Conservation (phyloP, 2,888 invertebrate genomes). For the Thymelicus lineola region DNA sequence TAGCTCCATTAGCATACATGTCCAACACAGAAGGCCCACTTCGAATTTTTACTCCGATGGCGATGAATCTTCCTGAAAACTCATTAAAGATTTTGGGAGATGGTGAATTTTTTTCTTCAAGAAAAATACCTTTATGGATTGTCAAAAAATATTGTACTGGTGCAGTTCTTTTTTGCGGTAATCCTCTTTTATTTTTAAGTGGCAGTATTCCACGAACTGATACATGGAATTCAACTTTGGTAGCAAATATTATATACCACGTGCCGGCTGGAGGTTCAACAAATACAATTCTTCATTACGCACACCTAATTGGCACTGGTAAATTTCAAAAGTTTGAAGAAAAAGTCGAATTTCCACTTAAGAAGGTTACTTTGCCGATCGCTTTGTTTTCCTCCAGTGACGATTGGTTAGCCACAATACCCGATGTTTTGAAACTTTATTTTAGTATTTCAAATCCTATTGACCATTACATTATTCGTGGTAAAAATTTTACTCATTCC, state of each 20-base stretch:
- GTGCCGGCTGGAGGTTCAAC: conserved; percentile 69
- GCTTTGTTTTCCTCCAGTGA: conserved; percentile 63
- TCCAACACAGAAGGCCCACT: conserved; percentile 59
- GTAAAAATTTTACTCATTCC: conserved; percentile 60
- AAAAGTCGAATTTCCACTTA: conserved; percentile 52
- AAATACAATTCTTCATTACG: conserved; percentile 66
- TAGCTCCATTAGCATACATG: conserved; percentile 68
- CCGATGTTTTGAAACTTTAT: conserved; percentile 61
- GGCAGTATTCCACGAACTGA: conserved; percentile 52
- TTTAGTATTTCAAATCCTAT: conserved; percentile 60
- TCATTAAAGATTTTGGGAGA: conserved; percentile 55
- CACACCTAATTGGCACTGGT: conserved; percentile 58
- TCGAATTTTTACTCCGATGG: conserved; percentile 52
- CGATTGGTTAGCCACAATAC: conserved; percentile 61
- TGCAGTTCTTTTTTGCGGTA: conserved; percentile 57
- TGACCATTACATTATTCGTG: conserved; percentile 61
- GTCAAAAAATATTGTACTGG: conserved; percentile 59
- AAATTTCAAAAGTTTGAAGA: conserved; percentile 63
- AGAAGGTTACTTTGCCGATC: conserved; percentile 58
- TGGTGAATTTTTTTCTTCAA: conserved; percentile 61
- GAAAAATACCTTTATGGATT: conserved; percentile 58
- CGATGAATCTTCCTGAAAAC: conserved; percentile 49
- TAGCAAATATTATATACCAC: conserved; percentile 59
- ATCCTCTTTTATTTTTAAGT: conserved; percentile 65
- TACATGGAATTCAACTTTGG: conserved; percentile 53